Evolutionary conservation across 2,888 invertebrate species (phyloP).

Genomic region (Drosophila niveifrons): DNA sequence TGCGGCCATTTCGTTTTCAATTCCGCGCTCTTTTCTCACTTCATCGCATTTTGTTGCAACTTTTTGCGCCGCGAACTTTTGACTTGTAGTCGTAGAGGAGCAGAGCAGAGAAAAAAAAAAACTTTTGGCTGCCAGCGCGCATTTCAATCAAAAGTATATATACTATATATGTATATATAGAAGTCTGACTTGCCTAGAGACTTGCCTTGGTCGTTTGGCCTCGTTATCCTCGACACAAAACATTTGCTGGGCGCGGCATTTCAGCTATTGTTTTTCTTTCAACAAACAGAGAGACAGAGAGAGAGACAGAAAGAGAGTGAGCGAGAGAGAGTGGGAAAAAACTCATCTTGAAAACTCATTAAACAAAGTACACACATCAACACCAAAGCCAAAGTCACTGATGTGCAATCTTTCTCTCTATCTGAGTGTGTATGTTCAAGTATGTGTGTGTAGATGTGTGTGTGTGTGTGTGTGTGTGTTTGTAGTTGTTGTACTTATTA

Average conservation of each 20-base stretch:
- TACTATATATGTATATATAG: constrained; percentile 4
- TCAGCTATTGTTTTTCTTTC: too few relatives aligned
- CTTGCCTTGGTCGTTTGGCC: constrained; percentile 47
- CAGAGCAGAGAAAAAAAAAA: constrained; percentile 4
- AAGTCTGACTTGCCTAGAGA: constrained; percentile 16
- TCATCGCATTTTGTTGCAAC: constrained; percentile 31
- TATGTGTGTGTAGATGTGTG: constrained; percentile 16
- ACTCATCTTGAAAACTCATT: constrained; percentile 80
- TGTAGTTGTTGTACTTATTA: constrained; percentile 52
- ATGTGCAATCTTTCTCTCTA: constrained; percentile 38
- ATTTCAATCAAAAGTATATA: constrained; percentile 59
- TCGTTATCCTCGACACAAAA: constrained; percentile 35
- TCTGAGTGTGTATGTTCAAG: constrained; percentile 6
- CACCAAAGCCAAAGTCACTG: constrained; percentile 63
- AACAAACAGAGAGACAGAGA: background rate
- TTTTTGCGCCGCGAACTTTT: constrained; percentile 56
- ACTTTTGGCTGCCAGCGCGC: constrained; percentile 53
- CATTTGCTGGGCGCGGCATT: constrained; percentile 30
- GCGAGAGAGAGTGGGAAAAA: constrained; percentile 18
- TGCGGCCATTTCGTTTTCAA: constrained; percentile 42
- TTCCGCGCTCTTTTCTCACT: constrained; percentile 40
- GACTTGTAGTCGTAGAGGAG: constrained; percentile 25
- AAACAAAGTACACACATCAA: constrained; percentile 80
- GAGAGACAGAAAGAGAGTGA: too few relatives aligned
- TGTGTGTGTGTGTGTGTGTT: constrained; percentile 10